These are phyloP conservation scores for Rhinoderma darwinii DNA, from an alignment of 2,113 vertebrate genomes.

Conservation along the genomic window DNA sequence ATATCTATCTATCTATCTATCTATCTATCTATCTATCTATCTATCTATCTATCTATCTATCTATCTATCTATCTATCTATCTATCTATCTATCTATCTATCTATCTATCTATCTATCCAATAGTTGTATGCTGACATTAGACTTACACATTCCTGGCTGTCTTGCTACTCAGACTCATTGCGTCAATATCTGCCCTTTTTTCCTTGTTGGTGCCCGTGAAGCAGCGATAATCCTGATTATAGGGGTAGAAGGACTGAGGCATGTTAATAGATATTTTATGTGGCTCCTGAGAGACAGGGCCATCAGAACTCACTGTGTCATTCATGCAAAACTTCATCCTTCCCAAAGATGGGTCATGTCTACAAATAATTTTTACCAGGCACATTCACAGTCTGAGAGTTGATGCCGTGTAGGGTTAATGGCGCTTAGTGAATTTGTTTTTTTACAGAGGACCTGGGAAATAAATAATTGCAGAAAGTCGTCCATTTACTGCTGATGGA, in stretches of 20 bases:
- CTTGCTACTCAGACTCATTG: background rate
- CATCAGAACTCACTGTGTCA: constrained; percentile 39
- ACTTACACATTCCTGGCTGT: background rate
- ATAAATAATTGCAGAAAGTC: constrained; percentile 26
- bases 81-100: constrained; percentile 41
- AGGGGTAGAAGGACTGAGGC: background rate
- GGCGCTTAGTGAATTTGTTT: background rate
- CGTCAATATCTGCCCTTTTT: background rate
- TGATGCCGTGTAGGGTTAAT: background rate
- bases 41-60: constrained; percentile 16
- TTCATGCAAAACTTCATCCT: constrained; percentile 19
- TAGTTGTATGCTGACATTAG: too few relatives aligned
- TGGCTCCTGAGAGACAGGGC: constrained; percentile 24
- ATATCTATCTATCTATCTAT: background rate
- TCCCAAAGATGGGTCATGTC: constrained; percentile 11
- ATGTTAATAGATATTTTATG: constrained; percentile 9
- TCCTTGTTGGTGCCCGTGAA: background rate
- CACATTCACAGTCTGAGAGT: background rate
- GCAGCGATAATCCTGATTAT: constrained; percentile 29
- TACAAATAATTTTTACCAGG: background rate
- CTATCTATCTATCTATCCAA: background rate
- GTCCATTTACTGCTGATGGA: constrained; percentile 18
- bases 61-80: constrained; percentile 12
- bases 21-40: background rate
- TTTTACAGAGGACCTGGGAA: background rate